Conservation (phyloP, 2,113 vertebrate genomes). For the Archocentrus centrarchus region DNA sequence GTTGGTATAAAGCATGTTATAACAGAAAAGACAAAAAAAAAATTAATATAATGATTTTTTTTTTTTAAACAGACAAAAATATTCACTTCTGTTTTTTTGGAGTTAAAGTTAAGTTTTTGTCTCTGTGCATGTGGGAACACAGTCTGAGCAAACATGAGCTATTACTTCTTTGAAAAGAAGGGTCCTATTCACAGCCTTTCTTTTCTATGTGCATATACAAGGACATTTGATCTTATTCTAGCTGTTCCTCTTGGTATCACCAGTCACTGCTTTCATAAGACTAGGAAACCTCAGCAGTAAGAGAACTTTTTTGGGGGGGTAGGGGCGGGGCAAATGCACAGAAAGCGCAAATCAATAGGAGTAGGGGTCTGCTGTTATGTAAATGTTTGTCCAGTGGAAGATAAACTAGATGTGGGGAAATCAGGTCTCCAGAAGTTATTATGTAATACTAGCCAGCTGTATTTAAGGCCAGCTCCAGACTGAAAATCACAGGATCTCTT, state of each 20-base stretch:
- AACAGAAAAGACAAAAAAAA: not conserved
- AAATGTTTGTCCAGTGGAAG: slow-evolving; percentile 72
- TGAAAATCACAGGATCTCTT: slow-evolving; percentile 36
- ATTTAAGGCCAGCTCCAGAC: slow-evolving; percentile 72
- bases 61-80: not conserved
- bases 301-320: too few species aligned
- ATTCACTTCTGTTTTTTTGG: not conserved
- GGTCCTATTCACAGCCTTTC: not conserved
- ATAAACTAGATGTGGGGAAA: slow-evolving; percentile 43
- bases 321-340: slow-evolving; percentile 18
- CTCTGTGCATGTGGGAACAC: not conserved
- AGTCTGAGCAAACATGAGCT: not conserved
- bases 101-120: not conserved
- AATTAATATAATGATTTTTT: not conserved
- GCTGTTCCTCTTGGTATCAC: slow-evolving; percentile 19
- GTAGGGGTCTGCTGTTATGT: slow-evolving; percentile 53
- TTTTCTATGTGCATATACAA: not conserved
- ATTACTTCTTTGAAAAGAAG: not conserved
- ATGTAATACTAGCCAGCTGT: slow-evolving; percentile 60
- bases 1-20: not conserved
- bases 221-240: slow-evolving; percentile 7
- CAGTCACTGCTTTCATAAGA: slow-evolving; percentile 40
- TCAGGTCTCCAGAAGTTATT: slow-evolving; percentile 53
- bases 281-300: not conserved
- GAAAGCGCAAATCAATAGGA: slow-evolving; percentile 45